phyloP scores from a whole-genome alignment of 2,888 invertebrate genomes.

The Resseliella maxima region DNA sequence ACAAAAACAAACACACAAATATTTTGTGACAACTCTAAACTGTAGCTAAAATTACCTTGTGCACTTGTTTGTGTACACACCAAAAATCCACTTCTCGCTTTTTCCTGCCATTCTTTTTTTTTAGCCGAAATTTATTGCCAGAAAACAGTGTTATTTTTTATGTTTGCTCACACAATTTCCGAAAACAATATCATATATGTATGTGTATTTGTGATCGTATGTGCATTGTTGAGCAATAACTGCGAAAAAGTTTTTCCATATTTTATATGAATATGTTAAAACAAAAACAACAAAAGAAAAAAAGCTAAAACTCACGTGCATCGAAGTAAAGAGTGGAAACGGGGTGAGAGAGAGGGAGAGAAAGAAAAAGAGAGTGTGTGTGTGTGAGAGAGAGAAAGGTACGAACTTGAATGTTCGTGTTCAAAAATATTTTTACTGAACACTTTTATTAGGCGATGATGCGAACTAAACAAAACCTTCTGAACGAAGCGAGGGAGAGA shows the following conservation, averaged over 20 bases:
- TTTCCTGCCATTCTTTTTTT: background rate
- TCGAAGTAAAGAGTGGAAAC: too few species aligned
- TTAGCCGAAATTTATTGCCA: background rate
- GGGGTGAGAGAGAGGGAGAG: too few species aligned
- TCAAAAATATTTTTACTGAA: background rate
- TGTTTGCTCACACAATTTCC: background rate
- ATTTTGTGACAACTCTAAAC: background rate
- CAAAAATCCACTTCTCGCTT: slow-evolving; percentile 8
- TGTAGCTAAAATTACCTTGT: slow-evolving; percentile 11
- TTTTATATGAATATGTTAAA: slow-evolving; percentile 1
- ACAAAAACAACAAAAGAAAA: background rate
- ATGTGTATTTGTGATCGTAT: too few species aligned
- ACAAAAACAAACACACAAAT: background rate
- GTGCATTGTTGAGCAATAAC: background rate
- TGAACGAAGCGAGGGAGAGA: too few species aligned
- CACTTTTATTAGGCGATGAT: background rate
- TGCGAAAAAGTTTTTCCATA: background rate
- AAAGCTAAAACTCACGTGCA: too few species aligned
- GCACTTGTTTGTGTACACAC: background rate
- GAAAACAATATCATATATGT: background rate
- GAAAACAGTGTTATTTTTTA: background rate
- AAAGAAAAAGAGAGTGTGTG: background rate
- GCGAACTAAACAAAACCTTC: too few species aligned
- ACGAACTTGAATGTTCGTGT: background rate
- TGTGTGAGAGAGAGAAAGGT: too few species aligned